Percentiles rank a stretch among this genome's conserved stretches.
Evolutionary conservation across 2,113 vertebrate species (phyloP).

Genomic region (Turdus rufiventris): DNA sequence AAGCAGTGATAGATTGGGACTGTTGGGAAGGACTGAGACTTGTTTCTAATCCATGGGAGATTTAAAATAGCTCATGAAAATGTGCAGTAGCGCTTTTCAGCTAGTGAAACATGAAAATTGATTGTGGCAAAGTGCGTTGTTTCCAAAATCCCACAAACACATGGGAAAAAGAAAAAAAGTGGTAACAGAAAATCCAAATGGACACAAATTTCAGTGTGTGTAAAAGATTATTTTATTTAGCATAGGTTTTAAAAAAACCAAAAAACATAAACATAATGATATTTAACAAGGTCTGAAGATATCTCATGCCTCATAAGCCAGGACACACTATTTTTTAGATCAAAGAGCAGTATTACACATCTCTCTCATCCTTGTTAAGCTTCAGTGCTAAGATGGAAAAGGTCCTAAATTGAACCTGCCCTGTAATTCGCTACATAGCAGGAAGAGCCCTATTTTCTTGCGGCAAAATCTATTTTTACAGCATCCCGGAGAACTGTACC

Average conservation of each 20-base stretch:
- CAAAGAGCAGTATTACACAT: not conserved
- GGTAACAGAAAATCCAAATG: not conserved
- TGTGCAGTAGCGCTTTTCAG: not conserved
- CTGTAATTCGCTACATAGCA: not conserved
- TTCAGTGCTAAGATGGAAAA: not conserved
- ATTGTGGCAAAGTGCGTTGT: not conserved
- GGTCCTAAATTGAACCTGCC: not conserved
- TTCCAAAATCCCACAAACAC: not conserved
- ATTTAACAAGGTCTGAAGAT: not conserved
- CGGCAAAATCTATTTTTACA: not conserved
- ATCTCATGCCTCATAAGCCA: not conserved
- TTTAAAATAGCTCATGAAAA: not conserved
- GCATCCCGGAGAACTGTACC: not conserved
- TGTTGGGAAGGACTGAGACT: not conserved
- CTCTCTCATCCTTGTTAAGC: not conserved
- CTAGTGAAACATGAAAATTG: not conserved
- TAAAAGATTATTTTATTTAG: not conserved
- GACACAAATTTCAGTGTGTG: not conserved
- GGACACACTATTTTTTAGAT: not conserved
- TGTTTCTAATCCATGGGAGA: not conserved
- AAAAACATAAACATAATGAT: accelerated
- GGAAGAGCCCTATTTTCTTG: not conserved
- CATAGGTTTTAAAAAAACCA: not conserved
- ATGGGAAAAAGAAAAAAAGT: accelerated
- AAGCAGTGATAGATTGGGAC: not conserved